These are phyloP conservation scores for Capitella teleta DNA, from an alignment of 1,140 invertebrate species.

Conservation along the genomic window DNA sequence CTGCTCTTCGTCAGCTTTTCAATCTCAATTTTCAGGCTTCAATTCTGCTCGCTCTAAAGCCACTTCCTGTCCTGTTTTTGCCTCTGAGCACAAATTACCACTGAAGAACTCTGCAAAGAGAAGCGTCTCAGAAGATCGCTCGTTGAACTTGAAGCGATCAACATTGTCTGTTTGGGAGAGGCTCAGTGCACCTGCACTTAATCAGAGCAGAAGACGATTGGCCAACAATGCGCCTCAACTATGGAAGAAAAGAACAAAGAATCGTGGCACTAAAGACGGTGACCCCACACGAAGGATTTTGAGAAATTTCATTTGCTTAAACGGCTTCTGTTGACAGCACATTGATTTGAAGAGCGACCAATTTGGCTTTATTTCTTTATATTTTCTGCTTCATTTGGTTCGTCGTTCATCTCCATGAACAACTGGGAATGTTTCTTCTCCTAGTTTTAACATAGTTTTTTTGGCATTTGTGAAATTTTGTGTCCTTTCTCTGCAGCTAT, in stretches of 20 bases:
- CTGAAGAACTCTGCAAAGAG: background rate
- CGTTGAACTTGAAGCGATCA: too few relatives aligned
- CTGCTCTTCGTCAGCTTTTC: too few relatives aligned
- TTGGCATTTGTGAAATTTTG: background rate
- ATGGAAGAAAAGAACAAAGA: too few relatives aligned
- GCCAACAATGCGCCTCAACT: too few relatives aligned
- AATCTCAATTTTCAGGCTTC: background rate
- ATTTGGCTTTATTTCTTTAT: background rate
- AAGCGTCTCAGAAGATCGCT: too few relatives aligned
- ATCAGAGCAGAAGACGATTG: too few relatives aligned
- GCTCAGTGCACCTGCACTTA: too few relatives aligned
- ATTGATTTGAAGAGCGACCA: background rate
- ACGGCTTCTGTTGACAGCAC: background rate
- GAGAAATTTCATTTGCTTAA: too few relatives aligned
- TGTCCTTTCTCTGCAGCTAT: background rate
- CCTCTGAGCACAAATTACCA: background rate
- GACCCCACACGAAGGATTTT: too few relatives aligned
- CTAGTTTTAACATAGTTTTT: background rate
- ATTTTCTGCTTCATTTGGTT: background rate
- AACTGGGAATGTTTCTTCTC: background rate
- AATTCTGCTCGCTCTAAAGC: background rate
- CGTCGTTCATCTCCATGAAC: background rate
- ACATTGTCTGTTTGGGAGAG: too few relatives aligned
- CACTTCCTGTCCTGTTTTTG: background rate
- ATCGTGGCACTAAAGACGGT: too few relatives aligned